Percentiles rank a stretch among this genome's conserved stretches.
These are phyloP conservation scores for Lethenteron camtschaticum DNA, from an alignment of 2,113 vertebrate species.

Conservation along the genomic window DNA sequence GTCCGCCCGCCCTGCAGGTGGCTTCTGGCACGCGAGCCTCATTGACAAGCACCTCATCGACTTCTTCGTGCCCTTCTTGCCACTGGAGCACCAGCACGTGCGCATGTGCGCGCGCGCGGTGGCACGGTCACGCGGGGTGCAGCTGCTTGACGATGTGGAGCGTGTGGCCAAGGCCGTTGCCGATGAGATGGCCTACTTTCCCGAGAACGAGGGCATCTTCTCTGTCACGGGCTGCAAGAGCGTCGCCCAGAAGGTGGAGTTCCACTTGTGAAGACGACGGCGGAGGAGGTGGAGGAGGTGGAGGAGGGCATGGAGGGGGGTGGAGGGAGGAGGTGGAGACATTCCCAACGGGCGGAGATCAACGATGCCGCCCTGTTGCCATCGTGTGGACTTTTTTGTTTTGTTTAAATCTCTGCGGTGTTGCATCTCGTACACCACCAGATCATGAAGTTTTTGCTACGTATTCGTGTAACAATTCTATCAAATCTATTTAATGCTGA, in stretches of 20 bases:
- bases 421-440: no score
- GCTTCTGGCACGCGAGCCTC: conserved; percentile 41
- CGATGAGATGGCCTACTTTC: conserved; percentile 56
- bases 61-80: conserved; percentile 64
- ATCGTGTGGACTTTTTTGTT: neutral
- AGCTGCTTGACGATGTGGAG: conserved; percentile 29
- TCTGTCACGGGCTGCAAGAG: conserved; percentile 87
- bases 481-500: no score
- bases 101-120: conserved; percentile 51
- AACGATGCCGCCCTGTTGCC: neutral
- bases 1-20: conserved; percentile 17
- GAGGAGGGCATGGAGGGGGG: neutral
- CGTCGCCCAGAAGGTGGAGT: conserved; percentile 62
- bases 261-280: conserved; percentile 27
- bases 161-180: conserved; percentile 43
- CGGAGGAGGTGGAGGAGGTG: neutral
- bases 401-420: neutral
- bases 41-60: conserved; percentile 53
- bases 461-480: no score
- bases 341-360: neutral
- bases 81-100: conserved; percentile 56
- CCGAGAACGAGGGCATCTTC: conserved; percentile 61
- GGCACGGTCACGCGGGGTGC: conserved; percentile 34
- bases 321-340: neutral
- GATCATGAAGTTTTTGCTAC: no score